Evolutionary conservation across 2,113 vertebrate genomes (phyloP), one percentile per base, ranked within the genome.

Genomic region (Cynopterus brachyotis): DNA sequence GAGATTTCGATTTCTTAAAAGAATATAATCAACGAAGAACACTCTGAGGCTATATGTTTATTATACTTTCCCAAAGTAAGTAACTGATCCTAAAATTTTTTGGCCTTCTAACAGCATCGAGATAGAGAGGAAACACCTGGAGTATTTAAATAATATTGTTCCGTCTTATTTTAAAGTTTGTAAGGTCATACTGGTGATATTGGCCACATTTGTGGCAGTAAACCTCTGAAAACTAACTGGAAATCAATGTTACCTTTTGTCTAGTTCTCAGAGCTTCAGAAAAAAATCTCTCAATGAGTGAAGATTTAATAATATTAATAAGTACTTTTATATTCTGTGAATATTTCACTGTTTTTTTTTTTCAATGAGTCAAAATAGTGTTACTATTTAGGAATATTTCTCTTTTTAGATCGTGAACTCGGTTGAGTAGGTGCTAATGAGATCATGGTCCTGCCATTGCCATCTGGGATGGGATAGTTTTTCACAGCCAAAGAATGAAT

Each of bases 341-440:
- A 78, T 78, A 88, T 95, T 86, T 84, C 47, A 53, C 76, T 45
- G 28, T 20, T 94, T 92, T 95, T 90, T 55, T 69, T 75, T 91
- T 55, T 53, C 75, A 73, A 73, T 91, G 59, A 96, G 40, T 89
- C 12, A 72, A 95, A 85, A 40, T 85, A 30, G n/a, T 35, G 91
- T 94, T 89, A 8, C 82, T 93, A 89, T 95, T 96, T 42, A 97
- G 62, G 62, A 97, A 95, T 92, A 89, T 70, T 95, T 96, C 73
- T 95, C 89, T 19, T 47, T 84, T 94, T 81, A 90, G n/a, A 95
- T 70, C 64, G 35, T 79, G 73, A 97, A 91, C 42, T 93, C 32
- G 57, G 19, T 26, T 95, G 78, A n/a, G 62, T 89, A 97, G 60
- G 35, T 85, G 81, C 12, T 95, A 97, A 94, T 19, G 62, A 95